These are phyloP conservation scores for Phytoseiulus persimilis DNA, from an alignment of 2,888 invertebrate species.

Conservation along the genomic window DNA sequence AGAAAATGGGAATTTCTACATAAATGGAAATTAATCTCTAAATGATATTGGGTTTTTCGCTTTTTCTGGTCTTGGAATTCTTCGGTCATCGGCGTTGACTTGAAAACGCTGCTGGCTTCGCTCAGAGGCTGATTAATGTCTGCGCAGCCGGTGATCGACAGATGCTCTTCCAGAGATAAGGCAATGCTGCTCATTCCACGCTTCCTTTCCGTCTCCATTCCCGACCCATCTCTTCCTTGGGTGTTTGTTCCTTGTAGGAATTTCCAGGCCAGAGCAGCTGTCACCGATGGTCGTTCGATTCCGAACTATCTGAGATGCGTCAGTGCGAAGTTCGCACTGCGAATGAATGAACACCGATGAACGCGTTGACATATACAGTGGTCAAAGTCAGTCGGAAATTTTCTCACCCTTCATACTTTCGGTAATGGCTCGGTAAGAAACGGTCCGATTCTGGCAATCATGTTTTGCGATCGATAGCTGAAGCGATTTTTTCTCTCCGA, in stretches of 20 bases:
- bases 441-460: too few relatives aligned
- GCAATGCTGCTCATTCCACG: neutral
- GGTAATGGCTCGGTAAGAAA: too few relatives aligned
- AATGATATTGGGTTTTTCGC: neutral
- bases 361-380: too few relatives aligned
- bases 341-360: too few relatives aligned
- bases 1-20: neutral
- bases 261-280: neutral
- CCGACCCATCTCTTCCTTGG: neutral
- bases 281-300: neutral
- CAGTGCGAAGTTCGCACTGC: too few relatives aligned
- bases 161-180: neutral
- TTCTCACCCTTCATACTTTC: too few relatives aligned
- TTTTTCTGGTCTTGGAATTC: neutral
- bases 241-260: neutral
- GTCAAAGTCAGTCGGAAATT: too few relatives aligned
- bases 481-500: too few relatives aligned
- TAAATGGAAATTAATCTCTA: neutral
- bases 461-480: too few relatives aligned
- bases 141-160: neutral
- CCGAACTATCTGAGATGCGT: neutral
- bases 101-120: neutral
- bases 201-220: neutral
- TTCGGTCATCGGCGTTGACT: neutral
- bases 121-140: neutral